A percentile compares a stretch with the other conserved stretches of the same genome.
These are phyloP conservation scores for Petrocephalus schoutedeni DNA, from an alignment of 2,797 vertebrate species.

Conservation along the genomic window DNA sequence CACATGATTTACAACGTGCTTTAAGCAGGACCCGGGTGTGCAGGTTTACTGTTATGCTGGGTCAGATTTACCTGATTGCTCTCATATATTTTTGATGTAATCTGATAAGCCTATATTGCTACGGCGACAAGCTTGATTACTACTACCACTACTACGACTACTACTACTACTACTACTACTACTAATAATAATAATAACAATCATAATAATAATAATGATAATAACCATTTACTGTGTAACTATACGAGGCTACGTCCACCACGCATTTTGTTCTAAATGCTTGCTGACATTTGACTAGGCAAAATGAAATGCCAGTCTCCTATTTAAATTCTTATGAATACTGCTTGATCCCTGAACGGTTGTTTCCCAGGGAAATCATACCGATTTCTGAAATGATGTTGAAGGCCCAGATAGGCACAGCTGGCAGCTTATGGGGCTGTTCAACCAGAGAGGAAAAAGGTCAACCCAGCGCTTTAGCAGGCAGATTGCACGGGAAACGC, in stretches of 20 bases:
- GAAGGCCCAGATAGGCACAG: conserved; percentile 77
- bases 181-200: neutral
- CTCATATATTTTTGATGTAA: neutral
- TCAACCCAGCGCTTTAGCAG: conserved; percentile 52
- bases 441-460: conserved; percentile 67
- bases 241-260: neutral
- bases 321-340: conserved; percentile 23
- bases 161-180: neutral
- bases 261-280: neutral
- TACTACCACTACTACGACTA: neutral
- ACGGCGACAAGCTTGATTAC: neutral
- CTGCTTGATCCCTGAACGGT: conserved; percentile 47
- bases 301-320: conserved; percentile 32
- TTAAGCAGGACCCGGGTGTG: neutral
- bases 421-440: conserved; percentile 67
- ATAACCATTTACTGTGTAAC: neutral
- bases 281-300: conserved; percentile 25
- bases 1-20: conserved; percentile 9
- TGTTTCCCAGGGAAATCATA: conserved; percentile 81
- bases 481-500: conserved; percentile 37
- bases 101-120: neutral
- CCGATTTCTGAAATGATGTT: conserved; percentile 78
- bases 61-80: neutral
- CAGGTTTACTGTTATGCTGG: neutral
- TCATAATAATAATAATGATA: neutral